Percentiles rank a stretch among this genome's conserved stretches.
Evolutionary conservation across 2,888 invertebrate species (phyloP).

Genomic region (Epirrhoe alternata): DNA sequence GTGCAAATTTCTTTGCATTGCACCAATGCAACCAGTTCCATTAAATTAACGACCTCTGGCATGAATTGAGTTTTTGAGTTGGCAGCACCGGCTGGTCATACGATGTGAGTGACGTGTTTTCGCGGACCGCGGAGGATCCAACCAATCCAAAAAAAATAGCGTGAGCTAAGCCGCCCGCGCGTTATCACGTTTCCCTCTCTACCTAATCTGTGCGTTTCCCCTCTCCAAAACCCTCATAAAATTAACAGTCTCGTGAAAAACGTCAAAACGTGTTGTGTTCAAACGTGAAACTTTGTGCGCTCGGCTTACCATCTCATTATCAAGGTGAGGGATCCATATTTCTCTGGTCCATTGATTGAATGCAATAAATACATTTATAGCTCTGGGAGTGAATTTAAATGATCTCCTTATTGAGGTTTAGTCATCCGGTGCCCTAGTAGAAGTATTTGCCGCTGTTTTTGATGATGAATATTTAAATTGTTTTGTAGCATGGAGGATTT

Average conservation of each 20-base stretch:
- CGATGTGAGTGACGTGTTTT: slow-evolving; percentile 41
- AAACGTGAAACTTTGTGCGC: slow-evolving; percentile 37
- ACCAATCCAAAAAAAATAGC: slow-evolving; percentile 56
- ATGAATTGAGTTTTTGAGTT: background rate
- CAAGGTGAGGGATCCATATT: slow-evolving; percentile 59
- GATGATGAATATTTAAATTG: slow-evolving; percentile 3
- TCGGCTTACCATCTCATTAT: slow-evolving; percentile 43
- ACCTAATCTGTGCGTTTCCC: no score
- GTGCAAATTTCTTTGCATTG: no score
- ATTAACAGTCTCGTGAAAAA: slow-evolving; percentile 51
- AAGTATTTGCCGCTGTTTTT: slow-evolving; percentile 39
- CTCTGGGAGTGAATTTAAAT: slow-evolving; percentile 55
- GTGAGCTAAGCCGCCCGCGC: slow-evolving; percentile 47
- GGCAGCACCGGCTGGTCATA: slow-evolving; percentile 7
- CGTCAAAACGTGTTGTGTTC: slow-evolving; percentile 47
- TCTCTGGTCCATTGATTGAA: slow-evolving; percentile 16
- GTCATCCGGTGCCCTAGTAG: slow-evolving; percentile 60
- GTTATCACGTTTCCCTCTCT: no score
- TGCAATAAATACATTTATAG: slow-evolving; percentile 47
- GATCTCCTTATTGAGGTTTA: slow-evolving; percentile 55
- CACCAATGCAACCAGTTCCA: no score
- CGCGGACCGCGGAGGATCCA: slow-evolving; percentile 50
- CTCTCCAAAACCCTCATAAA: slow-evolving; percentile 46
- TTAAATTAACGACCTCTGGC: background rate
- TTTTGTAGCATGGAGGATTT: slow-evolving; percentile 79